Base-by-base conservation (phyloP, 2,888 invertebrate genomes). In the Agrilus mali region DNA sequence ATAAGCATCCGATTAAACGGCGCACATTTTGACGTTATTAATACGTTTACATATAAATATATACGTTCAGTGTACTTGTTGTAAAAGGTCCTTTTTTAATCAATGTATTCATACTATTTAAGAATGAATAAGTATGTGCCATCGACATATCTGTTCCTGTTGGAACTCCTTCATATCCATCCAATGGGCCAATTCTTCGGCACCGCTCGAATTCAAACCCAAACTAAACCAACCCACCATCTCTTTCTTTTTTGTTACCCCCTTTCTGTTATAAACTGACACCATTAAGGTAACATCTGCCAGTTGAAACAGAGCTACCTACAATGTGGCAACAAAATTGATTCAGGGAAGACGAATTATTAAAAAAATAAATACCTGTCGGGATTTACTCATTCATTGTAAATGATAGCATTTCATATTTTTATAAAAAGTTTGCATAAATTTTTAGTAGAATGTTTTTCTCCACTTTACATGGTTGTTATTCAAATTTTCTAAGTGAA, bases 211-310 rank as follows among this genome's bases (percentile, higher is more conserved):
- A 70, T 87, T 92, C 63, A 88, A 74, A 6, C 95, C 95, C 45
- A 95, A 69, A 47, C 92, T 86, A 70, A 95, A 90, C 94, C 95
- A 95, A 47, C 95, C 95, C 53, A 95, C 86, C 86, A 94, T 89
- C 67, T 95, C 94, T 61, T 94, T 89, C 53, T 89, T 83, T 64
- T 94, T 95, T 53, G 85, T 83, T 64, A 93, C 88, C 54, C 92
- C 84, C 50, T 89, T 83, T 64, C 92, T 86, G 60, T 81, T 82
- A 74, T 94, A 94, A 44, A 94, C 88, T 1, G 92, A 89, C 50
- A 93, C 80, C 83, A 94, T 90, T 51, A 95, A 73, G 2, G 94
- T 95, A 42, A 95, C 94, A 60, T 95, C 95, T 35, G 85, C 88
- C 48, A 95, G 72, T 72, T 95, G 95, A 66, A 94, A 95, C 52